A percentile compares a stretch with the other conserved stretches of the same genome.
These are phyloP conservation scores for Bradysia coprophila DNA, from an alignment of 1,140 invertebrate species.

Conservation along the genomic window DNA sequence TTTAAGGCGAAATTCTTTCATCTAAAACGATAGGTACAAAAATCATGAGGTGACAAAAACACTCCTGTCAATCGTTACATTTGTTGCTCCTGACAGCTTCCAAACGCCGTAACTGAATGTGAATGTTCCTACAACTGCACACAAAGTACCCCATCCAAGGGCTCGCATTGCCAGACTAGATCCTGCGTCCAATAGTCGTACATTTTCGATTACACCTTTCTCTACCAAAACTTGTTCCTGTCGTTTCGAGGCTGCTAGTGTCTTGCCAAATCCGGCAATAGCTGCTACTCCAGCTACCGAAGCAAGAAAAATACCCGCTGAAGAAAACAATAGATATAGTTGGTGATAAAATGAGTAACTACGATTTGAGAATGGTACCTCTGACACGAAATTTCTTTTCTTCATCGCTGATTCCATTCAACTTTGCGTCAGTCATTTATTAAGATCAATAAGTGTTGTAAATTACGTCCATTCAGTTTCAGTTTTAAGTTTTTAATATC, in stretches of 20 bases:
- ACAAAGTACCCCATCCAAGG: constrained; percentile 70
- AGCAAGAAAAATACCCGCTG: constrained; percentile 56
- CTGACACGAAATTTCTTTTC: background rate
- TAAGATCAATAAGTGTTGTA: background rate
- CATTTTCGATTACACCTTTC: constrained; percentile 45
- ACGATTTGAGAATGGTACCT: background rate
- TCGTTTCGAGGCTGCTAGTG: constrained; percentile 56
- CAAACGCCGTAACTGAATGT: constrained; percentile 67
- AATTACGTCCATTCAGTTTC: too few relatives aligned
- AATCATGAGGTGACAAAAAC: too few relatives aligned
- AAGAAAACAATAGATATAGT: constrained; percentile 9
- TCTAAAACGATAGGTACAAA: constrained; percentile 27
- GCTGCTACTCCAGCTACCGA: constrained; percentile 61
- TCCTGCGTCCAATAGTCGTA: constrained; percentile 53
- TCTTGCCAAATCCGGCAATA: constrained; percentile 60
- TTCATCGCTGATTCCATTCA: background rate
- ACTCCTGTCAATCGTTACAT: constrained; percentile 27
- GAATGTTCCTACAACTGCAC: constrained; percentile 64
- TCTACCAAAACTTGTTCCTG: constrained; percentile 61
- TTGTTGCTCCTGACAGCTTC: constrained; percentile 71
- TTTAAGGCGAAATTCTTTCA: constrained; percentile 50
- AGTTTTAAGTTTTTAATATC: too few relatives aligned
- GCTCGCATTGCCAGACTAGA: constrained; percentile 61
- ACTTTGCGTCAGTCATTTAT: background rate
- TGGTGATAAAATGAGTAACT: background rate